Percentiles rank a stretch among this genome's conserved stretches.
Conservation (phyloP, 1,140 invertebrate species). For the Temnothorax longispinosus region DNA sequence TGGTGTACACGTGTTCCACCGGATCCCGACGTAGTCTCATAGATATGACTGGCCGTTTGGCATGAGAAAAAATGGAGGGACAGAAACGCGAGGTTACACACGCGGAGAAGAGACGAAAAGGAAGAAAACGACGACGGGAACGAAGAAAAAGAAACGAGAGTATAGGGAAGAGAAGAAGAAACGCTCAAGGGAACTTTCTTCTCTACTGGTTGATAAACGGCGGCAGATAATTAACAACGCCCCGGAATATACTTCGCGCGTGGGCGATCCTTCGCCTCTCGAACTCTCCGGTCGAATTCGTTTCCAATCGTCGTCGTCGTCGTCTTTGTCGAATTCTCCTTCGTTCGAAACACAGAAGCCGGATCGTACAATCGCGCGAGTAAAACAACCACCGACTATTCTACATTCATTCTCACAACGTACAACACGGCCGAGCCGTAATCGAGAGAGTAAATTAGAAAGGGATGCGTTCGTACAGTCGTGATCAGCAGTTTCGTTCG, state of each 20-base stretch:
- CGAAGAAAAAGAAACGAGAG: neutral
- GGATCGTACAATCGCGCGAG: slow-evolving; percentile 17
- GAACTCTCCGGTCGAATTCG: slow-evolving; percentile 58
- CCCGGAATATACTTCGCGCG: slow-evolving; percentile 58
- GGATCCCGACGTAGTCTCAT: slow-evolving; percentile 13
- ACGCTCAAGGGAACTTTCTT: slow-evolving; percentile 71
- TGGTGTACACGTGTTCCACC: slow-evolving; percentile 9
- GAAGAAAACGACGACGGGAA: neutral
- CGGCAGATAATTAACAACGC: slow-evolving; percentile 77
- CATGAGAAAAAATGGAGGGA: slow-evolving; percentile 28
- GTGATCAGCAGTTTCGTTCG: slow-evolving; percentile 42
- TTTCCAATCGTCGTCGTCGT: slow-evolving; percentile 47
- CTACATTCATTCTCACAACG: slow-evolving; percentile 39
- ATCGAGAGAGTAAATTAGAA: slow-evolving; percentile 56
- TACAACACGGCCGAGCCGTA: slow-evolving; percentile 42
- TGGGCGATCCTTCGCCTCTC: slow-evolving; percentile 71
- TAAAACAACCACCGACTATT: slow-evolving; percentile 52
- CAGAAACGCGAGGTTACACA: neutral
- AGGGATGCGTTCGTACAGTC: slow-evolving; percentile 50
- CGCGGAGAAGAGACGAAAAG: slow-evolving; percentile 6
- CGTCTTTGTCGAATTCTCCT: slow-evolving; percentile 40
- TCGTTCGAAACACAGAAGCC: slow-evolving; percentile 43
- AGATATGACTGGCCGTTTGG: slow-evolving; percentile 47
- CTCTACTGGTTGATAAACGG: slow-evolving; percentile 73
- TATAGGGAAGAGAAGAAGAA: slow-evolving; percentile 35